Conservation (phyloP, 2,797 vertebrate genomes). For the Aratinga solstitialis region DNA sequence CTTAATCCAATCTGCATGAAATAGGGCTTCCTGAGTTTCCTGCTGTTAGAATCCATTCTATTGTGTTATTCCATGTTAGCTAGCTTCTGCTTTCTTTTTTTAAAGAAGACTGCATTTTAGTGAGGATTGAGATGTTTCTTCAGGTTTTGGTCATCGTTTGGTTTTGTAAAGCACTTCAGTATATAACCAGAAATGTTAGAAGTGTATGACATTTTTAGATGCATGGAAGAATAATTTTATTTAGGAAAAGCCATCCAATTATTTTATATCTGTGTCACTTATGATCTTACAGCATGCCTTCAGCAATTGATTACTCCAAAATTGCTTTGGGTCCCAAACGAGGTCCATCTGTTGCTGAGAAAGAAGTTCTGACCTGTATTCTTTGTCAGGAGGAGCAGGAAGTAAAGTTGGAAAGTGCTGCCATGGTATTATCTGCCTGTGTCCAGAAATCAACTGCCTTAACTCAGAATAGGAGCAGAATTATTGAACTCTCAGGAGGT, state of each 20-base stretch:
- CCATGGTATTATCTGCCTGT: constrained; percentile 96
- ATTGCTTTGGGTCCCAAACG: constrained; percentile 90
- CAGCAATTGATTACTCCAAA: constrained; percentile 79
- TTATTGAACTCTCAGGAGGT: constrained; percentile 77
- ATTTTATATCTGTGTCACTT: background rate
- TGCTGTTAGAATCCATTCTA: background rate
- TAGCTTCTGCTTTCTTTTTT: background rate
- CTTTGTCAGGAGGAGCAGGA: constrained; percentile 99
- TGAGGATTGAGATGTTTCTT: background rate
- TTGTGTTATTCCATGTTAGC: background rate
- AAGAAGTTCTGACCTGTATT: constrained; percentile 94
- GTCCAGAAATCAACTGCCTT: constrained; percentile 96
- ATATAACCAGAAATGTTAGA: background rate
- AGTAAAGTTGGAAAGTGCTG: constrained; percentile 85
- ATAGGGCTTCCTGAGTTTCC: background rate
- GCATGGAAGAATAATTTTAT: background rate
- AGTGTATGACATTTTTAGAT: background rate
- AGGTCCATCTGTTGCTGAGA: constrained; percentile 83
- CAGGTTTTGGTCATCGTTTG: background rate
- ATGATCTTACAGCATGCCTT: constrained; percentile 68
- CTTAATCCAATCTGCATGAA: background rate
- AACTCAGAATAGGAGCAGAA: constrained; percentile 89
- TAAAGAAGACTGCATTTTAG: background rate
- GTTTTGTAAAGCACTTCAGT: background rate
- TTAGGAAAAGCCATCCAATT: background rate